Percentiles rank a stretch among this genome's conserved stretches.
phyloP scores from a whole-genome alignment of 2,797 vertebrate species.

The Sebastes itinus region DNA sequence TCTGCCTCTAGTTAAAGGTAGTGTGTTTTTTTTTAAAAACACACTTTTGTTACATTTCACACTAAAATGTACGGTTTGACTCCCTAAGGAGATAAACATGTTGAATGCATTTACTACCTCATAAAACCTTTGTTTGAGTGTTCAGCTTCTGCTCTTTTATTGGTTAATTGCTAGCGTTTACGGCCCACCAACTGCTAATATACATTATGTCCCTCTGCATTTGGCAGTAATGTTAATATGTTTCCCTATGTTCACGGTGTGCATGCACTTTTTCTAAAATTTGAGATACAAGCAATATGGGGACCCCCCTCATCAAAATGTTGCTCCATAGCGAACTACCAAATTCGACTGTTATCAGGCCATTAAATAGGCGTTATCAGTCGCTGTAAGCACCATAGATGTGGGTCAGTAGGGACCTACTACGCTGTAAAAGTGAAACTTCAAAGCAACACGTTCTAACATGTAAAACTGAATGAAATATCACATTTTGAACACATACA shows the following conservation, averaged over 20 bases:
- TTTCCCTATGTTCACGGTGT: not conserved
- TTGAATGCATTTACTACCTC: not conserved
- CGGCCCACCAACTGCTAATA: not conserved
- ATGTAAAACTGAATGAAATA: no score
- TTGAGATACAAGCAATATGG: not conserved
- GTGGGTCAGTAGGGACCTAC: no score
- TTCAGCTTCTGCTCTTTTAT: not conserved
- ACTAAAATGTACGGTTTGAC: not conserved
- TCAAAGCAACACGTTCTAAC: no score
- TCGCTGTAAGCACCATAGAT: no score
- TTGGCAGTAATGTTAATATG: not conserved
- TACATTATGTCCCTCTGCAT: not conserved
- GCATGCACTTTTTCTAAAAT: not conserved
- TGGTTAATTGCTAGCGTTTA: slow-evolving; percentile 8
- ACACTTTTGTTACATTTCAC: not conserved
- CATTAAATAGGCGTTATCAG: no score
- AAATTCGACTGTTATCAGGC: not conserved
- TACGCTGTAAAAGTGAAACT: no score
- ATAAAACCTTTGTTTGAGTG: slow-evolving; percentile 5
- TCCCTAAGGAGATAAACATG: not conserved
- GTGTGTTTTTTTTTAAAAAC: not conserved
- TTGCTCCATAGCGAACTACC: not conserved
- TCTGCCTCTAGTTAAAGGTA: not conserved
- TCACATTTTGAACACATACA: no score
- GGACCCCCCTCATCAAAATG: not conserved